Conservation (phyloP, 2,797 vertebrate genomes). For the Aphelocoma californica region DNA sequence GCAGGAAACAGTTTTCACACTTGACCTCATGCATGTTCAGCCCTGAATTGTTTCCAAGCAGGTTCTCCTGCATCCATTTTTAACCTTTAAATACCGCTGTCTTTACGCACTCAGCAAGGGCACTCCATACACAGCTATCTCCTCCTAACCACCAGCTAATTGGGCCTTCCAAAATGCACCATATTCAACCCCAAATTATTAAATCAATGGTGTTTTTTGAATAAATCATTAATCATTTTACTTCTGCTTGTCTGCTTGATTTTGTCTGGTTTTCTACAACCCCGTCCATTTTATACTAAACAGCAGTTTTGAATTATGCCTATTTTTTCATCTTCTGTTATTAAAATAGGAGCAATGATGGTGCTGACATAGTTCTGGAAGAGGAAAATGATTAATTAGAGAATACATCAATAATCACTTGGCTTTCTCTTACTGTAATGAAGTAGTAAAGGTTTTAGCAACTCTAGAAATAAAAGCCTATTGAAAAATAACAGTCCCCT, state of each 20-base stretch:
- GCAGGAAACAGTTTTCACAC: slow-evolving; percentile 35
- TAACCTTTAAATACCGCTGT: neutral
- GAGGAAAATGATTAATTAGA: neutral
- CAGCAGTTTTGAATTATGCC: neutral
- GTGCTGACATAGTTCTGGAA: neutral
- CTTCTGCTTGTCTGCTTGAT: neutral
- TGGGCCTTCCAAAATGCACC: neutral
- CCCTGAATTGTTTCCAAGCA: slow-evolving; percentile 34
- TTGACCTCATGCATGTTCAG: slow-evolving; percentile 20
- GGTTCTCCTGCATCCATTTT: neutral
- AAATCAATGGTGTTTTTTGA: neutral
- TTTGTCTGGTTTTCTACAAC: neutral
- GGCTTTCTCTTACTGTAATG: neutral
- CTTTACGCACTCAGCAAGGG: neutral
- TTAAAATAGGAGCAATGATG: neutral
- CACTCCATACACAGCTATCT: neutral
- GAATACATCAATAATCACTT: neutral
- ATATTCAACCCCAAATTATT: slow-evolving; percentile 1
- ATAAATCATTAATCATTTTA: slow-evolving; percentile 17
- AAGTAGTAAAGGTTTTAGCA: neutral
- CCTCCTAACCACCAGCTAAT: neutral
- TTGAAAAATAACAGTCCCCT: neutral
- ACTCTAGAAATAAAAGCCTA: neutral
- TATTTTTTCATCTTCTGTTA: neutral
- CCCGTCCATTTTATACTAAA: neutral